Evolutionary conservation across 2,797 vertebrate species (phyloP), one percentile per base, ranked within the genome.

Genomic region (Streptopelia turtur): DNA sequence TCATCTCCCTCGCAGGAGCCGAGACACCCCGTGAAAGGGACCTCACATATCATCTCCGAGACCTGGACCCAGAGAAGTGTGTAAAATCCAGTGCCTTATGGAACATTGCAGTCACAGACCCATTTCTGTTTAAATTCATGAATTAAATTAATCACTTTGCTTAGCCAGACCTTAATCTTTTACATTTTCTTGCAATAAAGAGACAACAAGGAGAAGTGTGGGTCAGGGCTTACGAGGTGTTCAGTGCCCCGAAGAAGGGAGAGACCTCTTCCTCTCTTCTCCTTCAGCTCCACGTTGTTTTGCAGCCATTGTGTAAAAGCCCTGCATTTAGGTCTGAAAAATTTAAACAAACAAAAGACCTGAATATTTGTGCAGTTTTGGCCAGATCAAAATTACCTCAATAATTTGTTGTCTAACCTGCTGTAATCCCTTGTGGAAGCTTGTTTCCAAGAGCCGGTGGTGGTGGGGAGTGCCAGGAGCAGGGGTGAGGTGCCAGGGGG

Each of bases 1-100:
- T 2, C 22, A 22, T 66, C 63, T 74, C 56, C 63, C 56, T 74
- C 0, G 0, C 6, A 1, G 56, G 43, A 91, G 45, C 72, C 23
- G 4, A 83, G 39, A n/a, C 52, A 59, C 27, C 39, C 52, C 4
- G 0, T 72, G 43, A 83, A 47, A 86, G 56, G 27, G 30, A 63
- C 52, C 27, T 75, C 45, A 31, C 0, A 0, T 30, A 4, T 31
- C 27, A 21, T 28, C 60, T 66, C 33, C 0, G 1, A 77, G 25
- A 68, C 33, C 39, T n/a, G 76, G 33, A 60, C 50, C 49, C 31
- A 43, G 53, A 74, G 41, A 20, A 41, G 21, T 27, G 3, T 2
- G 1, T 71, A 7, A 76, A 35, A 24, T 41, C 28, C 11, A 11
- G 28, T 43, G 12, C 21, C 27, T 66, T 14, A 4, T 2, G 28